phyloP scores from a whole-genome alignment of 2,888 invertebrate species.

The Apotomis capreana region DNA sequence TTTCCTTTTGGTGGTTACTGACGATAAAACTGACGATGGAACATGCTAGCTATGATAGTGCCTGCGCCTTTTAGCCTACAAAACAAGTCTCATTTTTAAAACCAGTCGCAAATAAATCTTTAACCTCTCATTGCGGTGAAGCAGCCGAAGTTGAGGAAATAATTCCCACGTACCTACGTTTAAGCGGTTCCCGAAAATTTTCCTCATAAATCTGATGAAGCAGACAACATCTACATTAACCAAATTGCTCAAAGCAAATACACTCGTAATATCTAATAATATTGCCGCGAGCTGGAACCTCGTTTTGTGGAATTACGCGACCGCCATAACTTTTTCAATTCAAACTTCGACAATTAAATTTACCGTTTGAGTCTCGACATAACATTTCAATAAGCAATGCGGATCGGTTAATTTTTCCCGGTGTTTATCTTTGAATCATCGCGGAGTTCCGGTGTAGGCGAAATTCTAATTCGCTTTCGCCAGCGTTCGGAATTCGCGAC shows the following conservation, averaged over 20 bases:
- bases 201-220: conserved; percentile 31
- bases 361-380: conserved; percentile 69
- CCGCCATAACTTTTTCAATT: conserved; percentile 80
- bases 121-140: conserved; percentile 5
- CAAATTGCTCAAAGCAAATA: conserved; percentile 40
- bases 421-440: conserved; percentile 51
- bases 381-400: conserved; percentile 74
- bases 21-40: no score
- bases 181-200: conserved; percentile 32
- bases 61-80: no score
- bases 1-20: no score
- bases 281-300: conserved; percentile 37
- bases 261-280: conserved; percentile 41
- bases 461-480: conserved; percentile 22
- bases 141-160: conserved; percentile 28
- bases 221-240: conserved; percentile 40
- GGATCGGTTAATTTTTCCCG: conserved; percentile 57
- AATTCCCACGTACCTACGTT: conserved; percentile 30
- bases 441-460: conserved; percentile 32
- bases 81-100: no score
- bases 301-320: conserved; percentile 68
- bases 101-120: background rate
- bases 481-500: conserved; percentile 10
- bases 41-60: no score
- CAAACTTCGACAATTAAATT: conserved; percentile 81